Base-by-base conservation (phyloP, 1,140 invertebrate species). In the Phortica variegata region DNA sequence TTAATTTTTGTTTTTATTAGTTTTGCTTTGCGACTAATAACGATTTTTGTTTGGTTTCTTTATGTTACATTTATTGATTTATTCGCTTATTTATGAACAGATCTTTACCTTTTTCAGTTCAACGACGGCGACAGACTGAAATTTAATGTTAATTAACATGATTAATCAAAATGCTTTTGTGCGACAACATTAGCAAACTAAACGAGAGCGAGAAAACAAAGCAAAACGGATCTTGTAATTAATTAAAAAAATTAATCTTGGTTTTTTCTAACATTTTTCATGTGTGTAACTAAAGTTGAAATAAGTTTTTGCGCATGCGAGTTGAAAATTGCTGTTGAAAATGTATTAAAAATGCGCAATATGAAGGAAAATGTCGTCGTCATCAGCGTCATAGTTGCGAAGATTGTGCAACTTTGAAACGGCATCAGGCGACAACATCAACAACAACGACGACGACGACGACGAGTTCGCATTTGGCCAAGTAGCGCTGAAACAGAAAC, bases 51-150 rank as follows among this genome's bases (percentile, higher is more conserved):
- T 19, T 47, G 49, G 44, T 56, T 48, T 34, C 31, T 53, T 57
- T 31, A 43, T 43, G 52, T 58, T 23, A 55, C 39, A 10, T 36
- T 45, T 63, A 60, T 66, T 69, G 65, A 69, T 63, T 66, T 69
- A 68, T 68, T 56, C 49, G n/a, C n/a, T n/a, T n/a, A n/a, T n/a
- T n/a, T n/a, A n/a, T n/a, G 54, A 54, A 63, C 63, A 63, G 63
- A 63, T 66, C 63, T 58, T 37, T 42, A 48, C 52, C 50, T 59
- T 55, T 54, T 39, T 55, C 34, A 52, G 55, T 49, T n/a, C n/a
- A n/a, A n/a, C n/a, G n/a, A n/a, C n/a, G 36, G 56, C 49, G 60
- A 46, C 43, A 47, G 52, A 44, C 45, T 52, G 51, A 52, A 62
- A 66, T 68, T 63, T 54, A 51, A 63, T 58, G 54, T 47, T 66